Conservation (phyloP, 2,888 invertebrate species). For the Leucoma salicis region DNA sequence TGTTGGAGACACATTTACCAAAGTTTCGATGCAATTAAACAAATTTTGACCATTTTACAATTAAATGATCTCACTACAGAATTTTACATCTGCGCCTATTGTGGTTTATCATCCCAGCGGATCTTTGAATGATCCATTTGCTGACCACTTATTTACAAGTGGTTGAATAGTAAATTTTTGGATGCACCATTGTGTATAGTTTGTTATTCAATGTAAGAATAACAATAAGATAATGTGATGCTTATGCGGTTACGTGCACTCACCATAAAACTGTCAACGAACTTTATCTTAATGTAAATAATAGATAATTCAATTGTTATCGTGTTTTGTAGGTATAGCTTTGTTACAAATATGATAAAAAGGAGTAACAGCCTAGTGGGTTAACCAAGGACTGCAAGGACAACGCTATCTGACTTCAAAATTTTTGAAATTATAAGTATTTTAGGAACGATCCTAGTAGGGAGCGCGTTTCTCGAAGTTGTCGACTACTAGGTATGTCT, state of each 20-base stretch:
- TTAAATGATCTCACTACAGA: no score
- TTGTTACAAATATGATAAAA: no score
- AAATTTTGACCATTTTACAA: no score
- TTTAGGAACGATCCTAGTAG: no score
- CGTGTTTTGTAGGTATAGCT: background rate
- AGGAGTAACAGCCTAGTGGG: no score
- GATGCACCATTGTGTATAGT: slow-evolving; percentile 22
- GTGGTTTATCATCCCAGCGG: slow-evolving; percentile 34
- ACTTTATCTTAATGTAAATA: slow-evolving; percentile 26
- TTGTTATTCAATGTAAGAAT: slow-evolving; percentile 32
- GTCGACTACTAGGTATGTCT: no score
- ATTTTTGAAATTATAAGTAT: no score
- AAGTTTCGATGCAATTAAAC: background rate
- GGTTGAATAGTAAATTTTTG: slow-evolving; percentile 34
- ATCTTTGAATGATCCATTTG: slow-evolving; percentile 31
- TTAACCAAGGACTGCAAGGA: no score
- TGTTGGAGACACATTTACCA: no score
- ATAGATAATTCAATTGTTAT: slow-evolving; percentile 4
- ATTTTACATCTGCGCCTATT: slow-evolving; percentile 31
- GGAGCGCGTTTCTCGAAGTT: no score
- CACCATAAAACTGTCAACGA: slow-evolving; percentile 21
- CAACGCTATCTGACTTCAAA: no score
- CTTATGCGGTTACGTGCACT: slow-evolving; percentile 34
- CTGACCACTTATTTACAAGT: slow-evolving; percentile 28
- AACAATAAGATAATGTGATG: slow-evolving; percentile 58